Base-by-base conservation (phyloP, 1,140 invertebrate species). In the Tetragonula clypearis region DNA sequence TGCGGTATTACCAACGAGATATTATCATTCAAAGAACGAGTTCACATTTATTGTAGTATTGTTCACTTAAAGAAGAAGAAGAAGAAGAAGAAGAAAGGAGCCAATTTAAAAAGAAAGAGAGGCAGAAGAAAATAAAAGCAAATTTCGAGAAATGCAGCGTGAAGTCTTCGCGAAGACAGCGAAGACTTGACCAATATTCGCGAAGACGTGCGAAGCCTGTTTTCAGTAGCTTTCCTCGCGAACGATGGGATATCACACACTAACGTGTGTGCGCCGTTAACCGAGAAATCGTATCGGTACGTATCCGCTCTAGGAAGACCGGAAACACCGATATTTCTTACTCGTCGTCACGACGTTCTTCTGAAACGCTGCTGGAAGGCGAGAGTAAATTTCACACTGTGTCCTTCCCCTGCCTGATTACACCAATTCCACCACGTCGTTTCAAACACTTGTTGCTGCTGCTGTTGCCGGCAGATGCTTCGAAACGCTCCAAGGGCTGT, bases 251-350 rank as follows among this genome's bases (percentile, higher is more conserved):
- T 84, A 79, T 68, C n/a, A 53, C 2, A 30, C 30, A 30, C 30
- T 23, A 56, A 68, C 66, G 23, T 53, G 74, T 53, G 75, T 53
- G 65, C 30, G 65, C 75, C 55, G 74, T 56, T 79, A 79, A 79
- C 77, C 82, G 82, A 79, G 82, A 79, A 84, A 84, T 79, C 77
- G 76, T 84, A 84, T 79, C 82, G 68, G 11, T 17, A 55, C 77
- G 49, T 65, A 41, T 71, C 23, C 41, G 26, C 26, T 14, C 26
- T 14, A 30, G 41, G 68, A 79, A 84, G 35, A 66, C 41, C 82
- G 19, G 56, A 14, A 71, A 30, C 66, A 17, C 53, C 17, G 49
- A 71, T 65, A 66, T 79, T 84, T 73, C 82, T 58, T 79, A 79
- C 79, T 72, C 68, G 65, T 73, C 68, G 77, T 49, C 56, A 15